Evolutionary conservation across 2,113 vertebrate species (phyloP), one percentile per base, ranked within the genome.

Genomic region (Pedetes capensis): DNA sequence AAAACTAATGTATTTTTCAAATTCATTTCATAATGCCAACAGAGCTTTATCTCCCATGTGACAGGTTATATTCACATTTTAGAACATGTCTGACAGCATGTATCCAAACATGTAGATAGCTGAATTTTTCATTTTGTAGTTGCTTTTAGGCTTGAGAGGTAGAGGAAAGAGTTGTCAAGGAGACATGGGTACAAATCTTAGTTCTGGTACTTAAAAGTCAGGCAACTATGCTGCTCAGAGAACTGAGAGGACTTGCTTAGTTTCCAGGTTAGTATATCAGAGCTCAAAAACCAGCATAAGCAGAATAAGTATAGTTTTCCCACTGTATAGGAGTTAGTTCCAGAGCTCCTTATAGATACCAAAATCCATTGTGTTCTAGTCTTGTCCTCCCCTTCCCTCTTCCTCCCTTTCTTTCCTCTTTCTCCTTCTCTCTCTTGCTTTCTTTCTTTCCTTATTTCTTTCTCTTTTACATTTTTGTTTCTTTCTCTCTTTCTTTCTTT

Each of bases 1-100:
- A 74, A 89, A 95, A 44, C 42, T 87, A 42, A 86, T 79, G n/a
- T 91, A 68, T 95, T 97, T 97, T 93, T 95, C 8, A 1, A 95
- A 84, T 69, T 44, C 6, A 78, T 89, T 95, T 92, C 63, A 86
- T 76, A 59, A 91, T 75, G 55, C 32, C 66, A 75, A 74, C 25
- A 68, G 34, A 64, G 32, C 22, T 63, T 93, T n/a, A 14, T 1
- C 5, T 9, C 11, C 37, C 47, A 80, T 39, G 39, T 93, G 55
- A 82, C 59, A 69, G 74, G 59, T 55, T 81, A 86, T 44, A 20
- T 74, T 95, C 29, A 82, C 49, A 91, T 53, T 82, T 91, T 71
- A 86, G 49, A 91, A 86, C 76, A 59, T 20, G 5, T 72, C 47
- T 72, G 68, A 83, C 11, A 87, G 55, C 42, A 76, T 37, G 20